These are phyloP conservation scores for Dusona sp. DNA, from an alignment of 2,888 invertebrate genomes.

Conservation along the genomic window DNA sequence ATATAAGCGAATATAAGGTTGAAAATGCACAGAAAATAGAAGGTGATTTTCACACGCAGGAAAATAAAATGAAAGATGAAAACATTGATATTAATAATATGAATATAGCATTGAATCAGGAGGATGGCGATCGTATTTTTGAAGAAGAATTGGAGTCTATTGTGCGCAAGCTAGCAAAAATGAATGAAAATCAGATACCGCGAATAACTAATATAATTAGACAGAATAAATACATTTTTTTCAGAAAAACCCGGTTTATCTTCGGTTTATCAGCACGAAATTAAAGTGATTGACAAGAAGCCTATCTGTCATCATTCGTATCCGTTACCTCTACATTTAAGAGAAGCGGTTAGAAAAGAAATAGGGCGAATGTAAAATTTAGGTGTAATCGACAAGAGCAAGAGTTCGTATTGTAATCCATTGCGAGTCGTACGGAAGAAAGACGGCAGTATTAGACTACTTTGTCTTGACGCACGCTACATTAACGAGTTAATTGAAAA, in stretches of 20 bases:
- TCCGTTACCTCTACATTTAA: not conserved
- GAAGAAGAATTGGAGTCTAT: too few relatives aligned
- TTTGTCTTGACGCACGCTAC: constrained; percentile 76
- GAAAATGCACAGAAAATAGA: too few relatives aligned
- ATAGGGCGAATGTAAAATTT: not conserved
- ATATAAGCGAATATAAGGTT: too few relatives aligned
- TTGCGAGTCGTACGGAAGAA: constrained; percentile 75
- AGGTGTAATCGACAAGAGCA: constrained; percentile 26
- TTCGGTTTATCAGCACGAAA: not conserved
- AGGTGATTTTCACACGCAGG: too few relatives aligned
- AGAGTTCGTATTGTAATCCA: constrained; percentile 74
- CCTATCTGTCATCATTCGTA: not conserved
- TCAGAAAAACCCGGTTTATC: not conserved
- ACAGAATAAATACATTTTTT: not conserved
- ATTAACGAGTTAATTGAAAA: constrained; percentile 73
- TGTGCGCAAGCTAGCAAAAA: too few relatives aligned
- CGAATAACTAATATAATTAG: too few relatives aligned
- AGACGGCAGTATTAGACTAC: constrained; percentile 74
- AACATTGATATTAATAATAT: too few relatives aligned
- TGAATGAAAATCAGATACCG: too few relatives aligned
- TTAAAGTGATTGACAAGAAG: not conserved
- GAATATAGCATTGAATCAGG: too few relatives aligned
- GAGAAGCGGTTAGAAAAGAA: not conserved
- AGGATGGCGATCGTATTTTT: too few relatives aligned
- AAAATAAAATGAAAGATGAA: too few relatives aligned